Conservation (phyloP, 2,113 vertebrate genomes). For the Aplodontia rufa region DNA sequence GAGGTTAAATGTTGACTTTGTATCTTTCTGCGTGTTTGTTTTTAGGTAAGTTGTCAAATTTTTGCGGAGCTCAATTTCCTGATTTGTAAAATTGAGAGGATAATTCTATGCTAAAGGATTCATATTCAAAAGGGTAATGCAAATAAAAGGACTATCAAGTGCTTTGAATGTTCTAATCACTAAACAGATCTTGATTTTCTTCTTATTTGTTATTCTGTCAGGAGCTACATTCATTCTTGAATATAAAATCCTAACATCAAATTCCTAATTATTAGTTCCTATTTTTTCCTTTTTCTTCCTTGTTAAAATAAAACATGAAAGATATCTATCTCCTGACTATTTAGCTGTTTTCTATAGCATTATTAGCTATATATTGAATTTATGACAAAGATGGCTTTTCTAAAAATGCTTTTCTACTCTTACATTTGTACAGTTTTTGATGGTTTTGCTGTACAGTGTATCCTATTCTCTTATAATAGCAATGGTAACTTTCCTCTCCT, state of each 20-base stretch:
- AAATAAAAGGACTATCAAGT: not conserved
- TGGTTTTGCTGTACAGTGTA: not conserved
- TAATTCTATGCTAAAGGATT: not conserved
- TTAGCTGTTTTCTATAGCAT: not conserved
- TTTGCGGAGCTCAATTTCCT: not conserved
- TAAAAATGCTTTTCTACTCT: not conserved
- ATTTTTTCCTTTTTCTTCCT: not conserved
- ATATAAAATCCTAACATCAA: not conserved
- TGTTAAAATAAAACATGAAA: not conserved
- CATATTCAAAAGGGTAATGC: not conserved
- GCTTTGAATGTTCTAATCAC: not conserved
- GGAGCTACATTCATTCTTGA: not conserved
- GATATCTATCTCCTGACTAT: not conserved
- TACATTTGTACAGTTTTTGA: not conserved
- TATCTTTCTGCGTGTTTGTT: not conserved
- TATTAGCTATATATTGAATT: not conserved
- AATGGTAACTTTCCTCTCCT: not conserved
- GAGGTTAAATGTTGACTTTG: not conserved
- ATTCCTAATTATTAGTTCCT: not conserved
- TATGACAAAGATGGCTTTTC: not conserved
- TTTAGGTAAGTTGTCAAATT: not conserved
- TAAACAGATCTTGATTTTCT: not conserved
- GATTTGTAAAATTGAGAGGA: not conserved
- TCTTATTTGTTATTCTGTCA: not conserved
- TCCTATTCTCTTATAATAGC: not conserved